Conservation (phyloP, 2,797 vertebrate species). For the Ciconia nigra region DNA sequence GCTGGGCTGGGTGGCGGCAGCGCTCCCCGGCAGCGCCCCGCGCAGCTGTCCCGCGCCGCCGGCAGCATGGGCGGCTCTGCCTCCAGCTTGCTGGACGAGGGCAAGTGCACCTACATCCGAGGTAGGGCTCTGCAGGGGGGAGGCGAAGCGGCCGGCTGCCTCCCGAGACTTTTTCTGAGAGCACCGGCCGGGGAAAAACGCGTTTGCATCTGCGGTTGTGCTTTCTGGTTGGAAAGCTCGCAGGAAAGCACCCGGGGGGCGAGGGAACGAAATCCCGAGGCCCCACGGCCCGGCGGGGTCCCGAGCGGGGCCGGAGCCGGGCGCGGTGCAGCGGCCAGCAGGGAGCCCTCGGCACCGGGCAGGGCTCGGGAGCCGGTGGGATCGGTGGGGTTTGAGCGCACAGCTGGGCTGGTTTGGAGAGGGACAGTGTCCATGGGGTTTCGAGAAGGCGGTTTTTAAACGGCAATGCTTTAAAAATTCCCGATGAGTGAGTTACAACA, state of each 20-base stretch:
- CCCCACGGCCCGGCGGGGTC: not conserved
- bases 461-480: not conserved
- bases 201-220: not conserved
- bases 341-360: not conserved
- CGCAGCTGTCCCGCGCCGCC: too few relatives aligned
- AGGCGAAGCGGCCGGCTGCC: not conserved
- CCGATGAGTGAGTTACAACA: accelerated
- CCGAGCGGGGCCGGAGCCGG: not conserved
- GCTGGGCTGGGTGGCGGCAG: too few relatives aligned
- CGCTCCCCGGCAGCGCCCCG: not conserved
- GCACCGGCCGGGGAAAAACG: not conserved
- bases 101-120: constrained; percentile 80
- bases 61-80: constrained; percentile 82
- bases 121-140: constrained; percentile 64
- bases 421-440: accelerated
- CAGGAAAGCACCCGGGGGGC: not conserved
- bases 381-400: not conserved
- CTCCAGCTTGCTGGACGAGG: constrained; percentile 85
- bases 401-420: not conserved
- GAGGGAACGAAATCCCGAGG: not conserved
- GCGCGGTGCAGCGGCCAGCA: not conserved
- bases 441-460: not conserved
- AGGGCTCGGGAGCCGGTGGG: not conserved
- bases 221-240: not conserved
- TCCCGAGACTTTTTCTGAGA: not conserved